Base-by-base conservation (phyloP, 2,797 vertebrate genomes). In the Zalophus californianus region DNA sequence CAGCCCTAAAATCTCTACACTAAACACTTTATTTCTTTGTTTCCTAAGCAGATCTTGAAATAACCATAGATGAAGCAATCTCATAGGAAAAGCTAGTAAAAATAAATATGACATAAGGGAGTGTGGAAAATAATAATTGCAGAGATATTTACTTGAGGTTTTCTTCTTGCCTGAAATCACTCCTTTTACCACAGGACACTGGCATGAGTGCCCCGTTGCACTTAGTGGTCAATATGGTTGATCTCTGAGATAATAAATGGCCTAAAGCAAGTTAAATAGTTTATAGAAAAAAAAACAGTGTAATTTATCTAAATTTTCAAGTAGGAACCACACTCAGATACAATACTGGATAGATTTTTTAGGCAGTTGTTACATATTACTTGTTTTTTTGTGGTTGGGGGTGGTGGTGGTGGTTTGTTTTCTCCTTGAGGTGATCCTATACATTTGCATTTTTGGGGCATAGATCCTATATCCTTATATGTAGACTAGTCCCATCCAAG, bases 21-120 rank as follows among this genome's bases (percentile, higher is more conserved):
- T 83, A 60, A 93, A 87, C 73, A 80, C 3, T 27, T 66, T 56
- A 38, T 92, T 52, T 58, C 54, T 97, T 96, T 93, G 96, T 91
- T 98, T 97, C 82, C 80, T 85, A 94, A 75, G 75, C 84, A 96
- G n/a, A 32, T 60, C 18, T 86, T 93, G 70, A 95, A 93, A 50
- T 82, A 96, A 94, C 64, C 85, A 86, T 48, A 85, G 78, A 56
- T 72, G 87, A 96, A 93, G 72, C 62, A 80, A 25, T 94, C 66
- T 92, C 84, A 91, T 73, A 75, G 54, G 60, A 96, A 91, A 83
- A 41, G 84, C 60, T 89, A 64, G 62, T 97, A 95, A 54, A 44
- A 95, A 90, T 94, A 95, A 79, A 52, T 10, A 29, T 91, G 90
- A 25, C 58, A 90, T 95, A 95, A 97, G 25, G 48, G 38, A 96